Conservation (phyloP, 2,888 invertebrate genomes). For the Entomobrya proxima region DNA sequence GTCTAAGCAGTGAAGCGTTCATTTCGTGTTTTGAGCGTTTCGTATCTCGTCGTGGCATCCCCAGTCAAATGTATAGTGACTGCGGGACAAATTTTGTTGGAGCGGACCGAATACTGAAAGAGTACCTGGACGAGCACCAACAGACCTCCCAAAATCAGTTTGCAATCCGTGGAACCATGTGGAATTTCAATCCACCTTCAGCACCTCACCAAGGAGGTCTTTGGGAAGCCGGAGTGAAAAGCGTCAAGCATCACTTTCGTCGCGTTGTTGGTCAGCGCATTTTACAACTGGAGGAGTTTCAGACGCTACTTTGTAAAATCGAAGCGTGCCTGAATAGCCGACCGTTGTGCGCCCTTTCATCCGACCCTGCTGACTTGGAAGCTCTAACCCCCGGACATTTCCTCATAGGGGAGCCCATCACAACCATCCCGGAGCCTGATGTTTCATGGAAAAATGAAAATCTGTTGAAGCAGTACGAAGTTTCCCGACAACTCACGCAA, state of each 20-base stretch:
- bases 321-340: constrained; percentile 76
- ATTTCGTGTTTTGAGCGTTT: constrained; percentile 49
- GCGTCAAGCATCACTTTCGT: constrained; percentile 75
- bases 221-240: constrained; percentile 77
- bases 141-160: neutral
- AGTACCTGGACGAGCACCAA: too few relatives aligned
- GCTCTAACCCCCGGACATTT: constrained; percentile 74
- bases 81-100: constrained; percentile 17
- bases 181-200: constrained; percentile 77
- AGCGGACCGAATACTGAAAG: neutral
- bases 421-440: constrained; percentile 43
- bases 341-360: constrained; percentile 73
- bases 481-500: constrained; percentile 38
- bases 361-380: constrained; percentile 72
- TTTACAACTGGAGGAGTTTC: constrained; percentile 76
- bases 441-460: neutral
- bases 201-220: constrained; percentile 77
- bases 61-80: constrained; percentile 1
- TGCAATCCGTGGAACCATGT: constrained; percentile 68
- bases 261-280: constrained; percentile 68
- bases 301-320: constrained; percentile 76
- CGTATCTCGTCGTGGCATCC: neutral
- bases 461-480: constrained; percentile 50
- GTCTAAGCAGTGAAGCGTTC: neutral
- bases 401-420: constrained; percentile 72